Evolutionary conservation across 2,888 invertebrate species (phyloP).

Genomic region (Rhopalosiphum nymphaeae): DNA sequence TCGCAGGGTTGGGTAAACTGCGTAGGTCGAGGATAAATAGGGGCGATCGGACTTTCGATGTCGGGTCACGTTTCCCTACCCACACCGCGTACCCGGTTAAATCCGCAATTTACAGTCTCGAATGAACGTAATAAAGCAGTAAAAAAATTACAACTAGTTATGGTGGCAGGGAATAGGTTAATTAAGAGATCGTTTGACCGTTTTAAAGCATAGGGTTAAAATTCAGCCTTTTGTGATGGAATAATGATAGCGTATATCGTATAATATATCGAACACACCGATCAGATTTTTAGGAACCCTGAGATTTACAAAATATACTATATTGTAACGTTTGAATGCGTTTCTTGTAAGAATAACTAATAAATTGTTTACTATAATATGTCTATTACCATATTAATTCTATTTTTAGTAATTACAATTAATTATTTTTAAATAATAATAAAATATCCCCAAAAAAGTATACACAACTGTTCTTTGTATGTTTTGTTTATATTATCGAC

Average conservation of each 20-base stretch:
- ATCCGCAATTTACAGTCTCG: constrained; percentile 5
- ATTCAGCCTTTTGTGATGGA: not conserved
- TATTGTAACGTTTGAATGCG: not conserved
- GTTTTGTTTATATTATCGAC: not conserved
- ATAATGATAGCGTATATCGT: not conserved
- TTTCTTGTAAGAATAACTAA: not conserved
- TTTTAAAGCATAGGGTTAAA: too few species aligned
- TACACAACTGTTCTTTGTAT: not conserved
- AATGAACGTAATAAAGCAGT: not conserved
- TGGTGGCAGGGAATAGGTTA: not conserved
- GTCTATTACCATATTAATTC: not conserved
- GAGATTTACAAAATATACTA: not conserved
- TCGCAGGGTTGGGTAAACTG: not conserved
- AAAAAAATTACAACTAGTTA: not conserved
- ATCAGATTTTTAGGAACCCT: not conserved
- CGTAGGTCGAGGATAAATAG: constrained; percentile 33
- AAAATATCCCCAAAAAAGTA: not conserved
- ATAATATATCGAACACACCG: not conserved
- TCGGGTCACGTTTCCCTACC: constrained; percentile 10
- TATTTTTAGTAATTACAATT: not conserved
- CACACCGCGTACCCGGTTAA: not conserved
- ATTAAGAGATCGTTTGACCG: constrained; percentile 10
- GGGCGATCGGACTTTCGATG: constrained; percentile 33
- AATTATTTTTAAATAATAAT: not conserved
- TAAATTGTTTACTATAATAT: not conserved